Conservation (phyloP, 2,113 vertebrate genomes). For the Rhinoptilus africanus region DNA sequence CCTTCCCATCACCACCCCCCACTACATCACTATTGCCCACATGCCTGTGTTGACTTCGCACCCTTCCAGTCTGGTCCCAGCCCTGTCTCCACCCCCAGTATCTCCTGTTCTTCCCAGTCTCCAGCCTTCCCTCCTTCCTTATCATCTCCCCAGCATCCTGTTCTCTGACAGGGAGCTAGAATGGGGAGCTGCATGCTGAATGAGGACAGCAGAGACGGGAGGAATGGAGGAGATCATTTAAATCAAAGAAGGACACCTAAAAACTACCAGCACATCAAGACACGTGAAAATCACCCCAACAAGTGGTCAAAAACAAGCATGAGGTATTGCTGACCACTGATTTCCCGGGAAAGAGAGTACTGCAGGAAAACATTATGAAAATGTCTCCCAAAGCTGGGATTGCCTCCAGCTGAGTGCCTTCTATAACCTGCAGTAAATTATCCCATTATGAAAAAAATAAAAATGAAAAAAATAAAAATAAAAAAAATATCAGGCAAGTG, state of each 20-base stretch:
- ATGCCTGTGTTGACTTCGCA: neutral
- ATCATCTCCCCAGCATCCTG: neutral
- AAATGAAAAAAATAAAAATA: neutral
- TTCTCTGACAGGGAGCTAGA: neutral
- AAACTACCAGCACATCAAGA: neutral
- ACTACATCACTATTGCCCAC: neutral
- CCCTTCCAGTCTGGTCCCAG: neutral
- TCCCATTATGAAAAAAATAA: neutral
- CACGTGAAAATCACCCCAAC: neutral
- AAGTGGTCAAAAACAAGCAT: neutral
- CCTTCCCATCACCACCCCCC: neutral
- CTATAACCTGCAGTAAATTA: slow-evolving; percentile 30
- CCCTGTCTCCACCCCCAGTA: neutral
- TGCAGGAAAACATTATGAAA: slow-evolving; percentile 22
- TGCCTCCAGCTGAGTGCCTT: slow-evolving; percentile 31
- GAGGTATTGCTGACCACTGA: neutral
- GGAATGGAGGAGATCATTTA: neutral
- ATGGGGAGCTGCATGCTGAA: neutral
- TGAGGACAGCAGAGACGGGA: neutral
- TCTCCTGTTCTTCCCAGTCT: neutral
- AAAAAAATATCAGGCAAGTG: neutral
- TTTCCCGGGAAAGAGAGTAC: neutral
- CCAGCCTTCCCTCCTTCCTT: neutral
- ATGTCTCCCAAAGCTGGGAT: slow-evolving; percentile 15
- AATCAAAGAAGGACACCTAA: neutral